Percentiles rank a stretch among this genome's conserved stretches.
These are phyloP conservation scores for Hydropsyche betteni DNA, from an alignment of 2,888 invertebrate genomes.

Conservation along the genomic window DNA sequence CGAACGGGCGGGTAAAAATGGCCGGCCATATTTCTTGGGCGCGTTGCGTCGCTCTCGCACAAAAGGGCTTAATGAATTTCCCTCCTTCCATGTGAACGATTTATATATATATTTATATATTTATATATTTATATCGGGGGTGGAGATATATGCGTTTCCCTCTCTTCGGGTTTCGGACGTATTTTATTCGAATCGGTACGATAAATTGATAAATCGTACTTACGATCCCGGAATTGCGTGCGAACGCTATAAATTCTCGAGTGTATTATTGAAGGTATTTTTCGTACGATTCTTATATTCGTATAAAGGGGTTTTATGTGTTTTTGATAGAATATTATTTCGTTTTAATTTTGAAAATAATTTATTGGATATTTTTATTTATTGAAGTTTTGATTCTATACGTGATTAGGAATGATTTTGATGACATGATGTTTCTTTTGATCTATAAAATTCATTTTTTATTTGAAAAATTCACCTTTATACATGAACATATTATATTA, in stretches of 20 bases:
- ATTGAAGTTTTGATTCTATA: too few relatives aligned
- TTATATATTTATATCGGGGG: neutral
- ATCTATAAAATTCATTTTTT: too few relatives aligned
- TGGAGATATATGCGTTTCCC: neutral
- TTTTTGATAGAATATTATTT: neutral
- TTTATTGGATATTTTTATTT: too few relatives aligned
- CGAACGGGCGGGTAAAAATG: constrained; percentile 50
- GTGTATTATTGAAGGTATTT: neutral
- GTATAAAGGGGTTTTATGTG: neutral
- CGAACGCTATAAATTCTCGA: neutral
- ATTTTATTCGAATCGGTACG: constrained; percentile 24
- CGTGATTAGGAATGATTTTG: too few relatives aligned
- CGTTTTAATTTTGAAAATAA: neutral
- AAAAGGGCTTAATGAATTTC: constrained; percentile 50
- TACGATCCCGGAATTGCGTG: constrained; percentile 13
- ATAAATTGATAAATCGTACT: constrained; percentile 28
- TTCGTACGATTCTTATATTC: neutral
- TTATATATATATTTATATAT: constrained; percentile 5
- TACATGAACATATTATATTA: neutral
- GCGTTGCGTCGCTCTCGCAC: constrained; percentile 39
- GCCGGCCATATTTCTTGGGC: constrained; percentile 49
- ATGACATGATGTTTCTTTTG: too few relatives aligned
- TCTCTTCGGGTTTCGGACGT: neutral
- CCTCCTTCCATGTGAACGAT: constrained; percentile 19
- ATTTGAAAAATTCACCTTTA: constrained; percentile 1